Conservation (phyloP, 2,797 vertebrate genomes). For the Melanotaenia trifasciata region DNA sequence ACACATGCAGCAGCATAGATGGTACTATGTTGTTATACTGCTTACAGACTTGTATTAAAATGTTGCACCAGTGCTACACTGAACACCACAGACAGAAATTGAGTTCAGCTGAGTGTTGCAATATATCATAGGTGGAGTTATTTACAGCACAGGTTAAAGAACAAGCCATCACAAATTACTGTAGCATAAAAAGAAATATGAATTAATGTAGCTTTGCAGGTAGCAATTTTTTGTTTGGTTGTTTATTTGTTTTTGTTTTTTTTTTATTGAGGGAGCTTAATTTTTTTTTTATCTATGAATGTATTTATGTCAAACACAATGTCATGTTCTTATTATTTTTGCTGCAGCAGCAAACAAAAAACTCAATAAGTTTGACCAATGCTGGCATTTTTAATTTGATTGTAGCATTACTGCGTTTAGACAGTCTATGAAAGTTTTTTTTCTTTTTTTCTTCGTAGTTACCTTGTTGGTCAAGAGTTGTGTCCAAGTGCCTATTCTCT, state of each 20-base stretch:
- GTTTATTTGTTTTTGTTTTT: too few species aligned
- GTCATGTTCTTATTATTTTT: background rate
- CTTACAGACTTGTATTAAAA: background rate
- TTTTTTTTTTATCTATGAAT: slow-evolving; percentile 25
- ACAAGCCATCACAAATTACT: slow-evolving; percentile 15
- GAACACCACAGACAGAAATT: slow-evolving; percentile 1
- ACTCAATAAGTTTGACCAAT: slow-evolving; percentile 9
- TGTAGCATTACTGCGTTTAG: slow-evolving; percentile 19
- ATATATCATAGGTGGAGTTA: background rate
- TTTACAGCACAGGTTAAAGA: slow-evolving; percentile 11
- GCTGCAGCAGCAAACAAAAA: background rate
- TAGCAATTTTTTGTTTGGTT: slow-evolving; percentile 4
- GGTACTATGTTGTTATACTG: background rate
- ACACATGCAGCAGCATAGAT: background rate
- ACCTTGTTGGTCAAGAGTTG: slow-evolving; percentile 41
- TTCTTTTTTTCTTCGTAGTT: background rate
- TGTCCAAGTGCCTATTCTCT: slow-evolving; percentile 79
- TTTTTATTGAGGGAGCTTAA: background rate
- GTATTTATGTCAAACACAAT: slow-evolving; percentile 24
- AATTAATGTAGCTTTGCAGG: slow-evolving; percentile 24
- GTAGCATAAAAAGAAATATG: background rate
- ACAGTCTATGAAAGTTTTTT: background rate
- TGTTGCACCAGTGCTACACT: background rate
- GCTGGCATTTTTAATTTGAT: slow-evolving; percentile 3
- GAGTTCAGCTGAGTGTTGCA: background rate